Percentiles rank a stretch among this genome's conserved stretches.
These are phyloP conservation scores for Crotalus helleri DNA, from an alignment of 2,113 vertebrate species.

Conservation along the genomic window DNA sequence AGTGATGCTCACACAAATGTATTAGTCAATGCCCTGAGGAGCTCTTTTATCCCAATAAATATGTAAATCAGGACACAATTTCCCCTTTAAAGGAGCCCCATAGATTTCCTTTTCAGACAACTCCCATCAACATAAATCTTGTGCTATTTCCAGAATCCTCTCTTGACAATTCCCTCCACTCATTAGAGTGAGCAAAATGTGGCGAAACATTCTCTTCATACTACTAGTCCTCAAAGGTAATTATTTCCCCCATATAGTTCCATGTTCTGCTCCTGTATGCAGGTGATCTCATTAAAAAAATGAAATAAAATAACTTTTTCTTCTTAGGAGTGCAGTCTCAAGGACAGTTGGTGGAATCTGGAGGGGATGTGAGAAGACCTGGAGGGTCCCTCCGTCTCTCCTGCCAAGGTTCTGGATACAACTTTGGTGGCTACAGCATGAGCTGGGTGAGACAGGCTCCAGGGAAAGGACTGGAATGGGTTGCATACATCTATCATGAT, in stretches of 20 bases:
- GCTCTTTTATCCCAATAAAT: neutral
- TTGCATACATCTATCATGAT: too few relatives aligned
- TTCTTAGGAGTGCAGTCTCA: too few relatives aligned
- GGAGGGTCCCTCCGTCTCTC: too few relatives aligned
- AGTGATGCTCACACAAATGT: rapidly evolving
- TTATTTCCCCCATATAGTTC: too few relatives aligned
- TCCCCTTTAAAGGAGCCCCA: neutral
- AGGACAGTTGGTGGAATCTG: too few relatives aligned
- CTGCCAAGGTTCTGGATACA: neutral
- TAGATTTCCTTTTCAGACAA: neutral
- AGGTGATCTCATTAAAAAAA: too few relatives aligned
- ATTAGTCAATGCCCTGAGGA: rapidly evolving
- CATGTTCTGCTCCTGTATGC: too few relatives aligned
- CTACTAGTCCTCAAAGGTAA: too few relatives aligned
- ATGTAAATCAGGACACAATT: neutral
- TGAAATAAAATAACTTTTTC: too few relatives aligned
- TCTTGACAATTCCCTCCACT: neutral
- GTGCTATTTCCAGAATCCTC: too few relatives aligned
- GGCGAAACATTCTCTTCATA: too few relatives aligned
- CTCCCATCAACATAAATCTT: neutral
- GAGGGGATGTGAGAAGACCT: too few relatives aligned
- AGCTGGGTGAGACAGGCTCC: neutral
- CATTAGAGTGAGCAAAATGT: neutral
- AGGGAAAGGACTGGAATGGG: neutral
- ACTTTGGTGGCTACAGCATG: neutral